Evolutionary conservation across 2,797 vertebrate genomes (phyloP), one percentile per base, ranked within the genome.

Genomic region (Orientallactaga sibirica): DNA sequence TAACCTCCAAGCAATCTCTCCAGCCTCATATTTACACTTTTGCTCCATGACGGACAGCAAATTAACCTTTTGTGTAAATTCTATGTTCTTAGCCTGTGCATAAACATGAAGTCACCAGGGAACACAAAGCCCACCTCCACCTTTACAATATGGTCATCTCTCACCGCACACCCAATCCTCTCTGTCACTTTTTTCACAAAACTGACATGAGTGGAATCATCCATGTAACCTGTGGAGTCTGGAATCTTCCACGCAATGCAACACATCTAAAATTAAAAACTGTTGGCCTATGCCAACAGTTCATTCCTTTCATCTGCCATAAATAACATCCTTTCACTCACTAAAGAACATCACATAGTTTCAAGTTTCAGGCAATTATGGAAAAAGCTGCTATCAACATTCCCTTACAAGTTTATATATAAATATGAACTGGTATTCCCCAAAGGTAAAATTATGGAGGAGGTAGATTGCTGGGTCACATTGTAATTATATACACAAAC

Each of bases 61-160:
- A 84, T 29, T 66, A 37, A 70, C 9, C 73, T 37, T 58, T 58
- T 16, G 55, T 12, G 11, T 58, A 15, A 58, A 58, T 58, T 58
- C 55, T 58, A 58, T 58, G 55, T 4, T 14, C 55, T 16, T 14
- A 58, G 14, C 22, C 8, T 4, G 24, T 43, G 37, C 29, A 25
- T 25, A 68, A 62, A 62, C 68, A 14, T 37, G 7, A 2, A 58
- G 55, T 16, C 12, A 58, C 12, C 55, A 58, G 55, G 48, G 37
- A n/a, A 84, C 61, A 62, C 20, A 84, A 29, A 78, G 61, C 1
- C 71, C 58, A n/a, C 4, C 25, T 41, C 16, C 33, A 9, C 14
- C 25, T 25, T 5, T 27, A 10, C 2, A 2, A 7, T 22, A 3
- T 0, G 1, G 24, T 25, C 41, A 27, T 11, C 76, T 61, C 27